Base-by-base conservation (phyloP, 2,113 vertebrate genomes). In the Sapayoa aenigma region DNA sequence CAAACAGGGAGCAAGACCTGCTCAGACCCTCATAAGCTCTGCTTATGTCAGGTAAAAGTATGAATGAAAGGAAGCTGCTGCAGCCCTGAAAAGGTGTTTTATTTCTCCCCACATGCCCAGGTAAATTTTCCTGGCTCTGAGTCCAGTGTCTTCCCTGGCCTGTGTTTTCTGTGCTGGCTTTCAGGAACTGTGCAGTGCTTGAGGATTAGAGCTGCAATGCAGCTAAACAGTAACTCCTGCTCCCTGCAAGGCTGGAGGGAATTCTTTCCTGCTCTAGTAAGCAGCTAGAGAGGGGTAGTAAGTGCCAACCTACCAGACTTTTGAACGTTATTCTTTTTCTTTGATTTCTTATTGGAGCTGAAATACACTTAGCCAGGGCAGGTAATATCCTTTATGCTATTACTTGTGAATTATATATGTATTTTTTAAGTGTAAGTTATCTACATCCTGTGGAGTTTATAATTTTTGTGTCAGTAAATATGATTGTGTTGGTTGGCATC, bases 201-300 rank as follows among this genome's bases (percentile, higher is more conserved):
- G n/a, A 90, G 83, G 69, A n/a, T 68, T 59, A 39, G 77, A 89
- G 89, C 94, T 96, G 94, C 93, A 94, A 90, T 93, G 93, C 93
- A 89, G 94, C 84, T 95, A 52, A 84, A 58, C 44, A 63, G 76
- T 67, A 53, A 33, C 56, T 92, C 79, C 72, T 23, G 15, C 79
- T 93, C 72, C 66, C 94, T 86, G 85, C 75, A 47, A 71, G 44
- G 67, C 63, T 90, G 62, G 31, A 90, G 85, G 67, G 79, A 93
- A 74, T 90, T 90, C 72, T 86, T 27, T 50, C 67, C 80, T 83
- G 59, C 75, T 93, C 67, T 76, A 60, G 78, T 62, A 81, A 91
- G 68, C 56, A 94, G 81, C 60, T 83, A 49, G 49, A 74, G 49
- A 74, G 69, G 27, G 58, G 4, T 67, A 31, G 4, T 67, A 31